A percentile compares a stretch with the other conserved stretches of the same genome.
Conservation (phyloP, 2,888 invertebrate species). For the Tanytarsus gracilentus region DNA sequence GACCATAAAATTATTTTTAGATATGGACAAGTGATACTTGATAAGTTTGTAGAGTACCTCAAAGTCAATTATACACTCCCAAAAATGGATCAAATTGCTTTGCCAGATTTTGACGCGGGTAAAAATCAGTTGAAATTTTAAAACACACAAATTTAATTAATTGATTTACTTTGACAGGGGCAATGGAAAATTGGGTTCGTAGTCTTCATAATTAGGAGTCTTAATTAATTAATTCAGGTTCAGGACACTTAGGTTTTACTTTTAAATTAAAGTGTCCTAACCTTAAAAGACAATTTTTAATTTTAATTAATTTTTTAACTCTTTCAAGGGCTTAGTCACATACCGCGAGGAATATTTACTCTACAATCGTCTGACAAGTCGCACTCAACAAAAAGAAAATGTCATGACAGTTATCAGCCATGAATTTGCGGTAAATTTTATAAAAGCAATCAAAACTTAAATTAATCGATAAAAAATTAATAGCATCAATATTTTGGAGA, state of each 20-base stretch:
- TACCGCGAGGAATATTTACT: slow-evolving; percentile 49
- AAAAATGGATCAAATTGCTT: slow-evolving; percentile 80
- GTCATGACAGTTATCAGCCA: slow-evolving; percentile 46
- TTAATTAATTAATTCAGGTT: no score
- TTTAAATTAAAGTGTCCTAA: neutral
- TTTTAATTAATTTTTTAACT: neutral
- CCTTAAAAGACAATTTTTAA: neutral
- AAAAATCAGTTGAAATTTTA: no score
- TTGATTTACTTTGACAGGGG: neutral
- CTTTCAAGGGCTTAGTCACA: slow-evolving; percentile 73
- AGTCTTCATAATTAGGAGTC: no score
- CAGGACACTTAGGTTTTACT: neutral
- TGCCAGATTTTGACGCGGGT: slow-evolving; percentile 73
- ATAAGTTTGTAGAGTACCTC: slow-evolving; percentile 61
- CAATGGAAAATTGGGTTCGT: no score
- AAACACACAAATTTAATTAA: neutral
- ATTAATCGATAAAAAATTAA: neutral
- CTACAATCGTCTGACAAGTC: slow-evolving; percentile 43
- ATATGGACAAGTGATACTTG: slow-evolving; percentile 62
- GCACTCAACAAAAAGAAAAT: slow-evolving; percentile 41
- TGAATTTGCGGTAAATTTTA: slow-evolving; percentile 39
- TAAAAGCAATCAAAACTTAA: neutral
- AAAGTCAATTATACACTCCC: slow-evolving; percentile 62
- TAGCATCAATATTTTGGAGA: slow-evolving; percentile 43
- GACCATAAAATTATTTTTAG: no score